These are phyloP conservation scores for Colossoma macropomum DNA, from an alignment of 2,113 vertebrate genomes.

Conservation along the genomic window DNA sequence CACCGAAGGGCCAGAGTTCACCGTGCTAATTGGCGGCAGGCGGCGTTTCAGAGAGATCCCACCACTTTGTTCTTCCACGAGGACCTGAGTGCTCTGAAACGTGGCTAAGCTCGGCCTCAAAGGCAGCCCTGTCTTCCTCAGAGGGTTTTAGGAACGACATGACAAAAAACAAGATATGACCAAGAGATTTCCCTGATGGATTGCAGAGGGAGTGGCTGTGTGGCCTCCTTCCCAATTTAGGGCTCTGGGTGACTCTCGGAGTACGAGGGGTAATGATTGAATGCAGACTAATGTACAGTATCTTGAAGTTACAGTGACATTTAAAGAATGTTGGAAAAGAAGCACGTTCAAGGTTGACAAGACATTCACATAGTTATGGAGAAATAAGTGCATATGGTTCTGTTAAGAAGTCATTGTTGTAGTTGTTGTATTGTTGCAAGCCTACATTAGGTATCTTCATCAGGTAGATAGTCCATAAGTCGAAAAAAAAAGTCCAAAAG, in stretches of 20 bases:
- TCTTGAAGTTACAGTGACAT: neutral
- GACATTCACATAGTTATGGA: no score
- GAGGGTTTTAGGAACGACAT: constrained; percentile 13
- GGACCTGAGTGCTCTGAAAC: constrained; percentile 43
- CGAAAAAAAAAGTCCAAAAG: no score
- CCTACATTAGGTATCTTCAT: no score
- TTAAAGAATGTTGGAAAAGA: neutral
- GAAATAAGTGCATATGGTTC: no score
- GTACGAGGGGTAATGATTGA: neutral
- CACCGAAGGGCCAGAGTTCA: constrained; percentile 54
- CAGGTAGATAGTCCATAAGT: no score
- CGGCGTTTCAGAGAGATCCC: constrained; percentile 38
- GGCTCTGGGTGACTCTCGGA: neutral
- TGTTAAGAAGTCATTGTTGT: no score
- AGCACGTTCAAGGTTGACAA: neutral
- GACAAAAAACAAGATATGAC: constrained; percentile 33
- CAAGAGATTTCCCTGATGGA: constrained; percentile 27
- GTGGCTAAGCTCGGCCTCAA: constrained; percentile 37
- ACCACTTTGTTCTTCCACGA: constrained; percentile 37
- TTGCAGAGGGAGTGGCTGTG: neutral
- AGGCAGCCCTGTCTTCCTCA: constrained; percentile 14
- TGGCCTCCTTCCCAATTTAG: neutral
- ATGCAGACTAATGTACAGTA: neutral
- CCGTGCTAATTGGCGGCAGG: constrained; percentile 56
- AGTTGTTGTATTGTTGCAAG: no score